Base-by-base conservation (phyloP, 2,113 vertebrate species). In the Otolemur garnettii region DNA sequence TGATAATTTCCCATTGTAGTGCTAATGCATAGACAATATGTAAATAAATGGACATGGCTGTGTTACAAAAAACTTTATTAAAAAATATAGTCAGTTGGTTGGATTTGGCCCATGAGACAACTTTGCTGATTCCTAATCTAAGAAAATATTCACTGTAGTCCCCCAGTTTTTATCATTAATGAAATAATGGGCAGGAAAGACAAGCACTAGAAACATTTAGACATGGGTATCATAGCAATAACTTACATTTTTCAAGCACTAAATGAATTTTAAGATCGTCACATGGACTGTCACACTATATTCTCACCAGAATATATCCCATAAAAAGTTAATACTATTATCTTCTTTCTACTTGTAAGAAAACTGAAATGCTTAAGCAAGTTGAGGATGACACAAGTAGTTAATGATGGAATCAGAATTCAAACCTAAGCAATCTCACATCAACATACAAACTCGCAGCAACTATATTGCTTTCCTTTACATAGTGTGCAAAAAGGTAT, bases 181-280 rank as follows among this genome's bases (percentile, higher is more conserved):
- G 13, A 17, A 78, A 92, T 35, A 35, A 8, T 75, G 17, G 64
- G 42, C 45, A 72, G 22, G 21, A 93, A 33, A 86, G 28, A 33
- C 81, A 38, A 87, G 82, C 26, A 83, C 12, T 55, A 91, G 53
- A 82, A 78, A 77, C 35, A 45, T 68, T 93, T 38, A 74, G 64
- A 57, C 35, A 71, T 77, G 22, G 42, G 24, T 50, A 42, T 93
- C 66, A 42, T 78, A 64, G n/a, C 38, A 86, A 55, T 28, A 80
- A 68, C 22, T 83, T 87, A 82, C 4, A 30, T 42, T 87, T 66
- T 18, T 53, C 21, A 50, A 9, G 45, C 45, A 50, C 45, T 50
- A 50, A 24, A 18, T 87, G 69, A 91, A 82, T 87, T 93, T 96
- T 91, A 83, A 87, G 77, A 14, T 87, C 30, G 87, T 71, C 35